Base-by-base conservation (phyloP, 2,797 vertebrate species). In the Picus viridis region DNA sequence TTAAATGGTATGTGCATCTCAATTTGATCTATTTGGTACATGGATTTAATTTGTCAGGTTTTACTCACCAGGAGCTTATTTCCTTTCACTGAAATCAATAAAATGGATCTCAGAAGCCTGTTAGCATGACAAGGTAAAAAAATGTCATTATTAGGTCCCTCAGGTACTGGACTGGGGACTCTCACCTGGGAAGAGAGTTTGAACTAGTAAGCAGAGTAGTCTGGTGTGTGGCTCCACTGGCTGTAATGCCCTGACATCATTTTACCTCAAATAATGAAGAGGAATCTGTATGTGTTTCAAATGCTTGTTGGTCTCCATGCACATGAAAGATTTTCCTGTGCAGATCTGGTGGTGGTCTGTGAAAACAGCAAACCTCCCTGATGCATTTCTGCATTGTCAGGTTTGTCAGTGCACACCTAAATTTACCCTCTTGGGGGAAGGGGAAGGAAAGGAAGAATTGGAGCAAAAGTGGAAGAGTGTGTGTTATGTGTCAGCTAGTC, bases 1-100 rank as follows among this genome's bases (percentile, higher is more conserved):
- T 92, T 96, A 78, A 92, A 97, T 29, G 97, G 98, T 98, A 97
- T 16, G 97, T 88, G 15, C 65, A 53, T 93, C 83, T 92, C 4
- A 2, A 32, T 83, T 74, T 15, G 61, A 23, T 94, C 57, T 92
- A n/a, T 86, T 82, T 79, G 64, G 5, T 81, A 26, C 36, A 47
- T 57, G 88, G 39, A 75, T 72, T 45, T 83, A 39, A 58, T 95
- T 96, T 87, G 30, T 83, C 61, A 34, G 74, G 16, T 57, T 89
- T 89, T 68, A 70, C n/a, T 85, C 51, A n/a, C 20, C 3, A 10
- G 41, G 24, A 74, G 32, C 51, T 74, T 49, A 49, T 9, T 76
- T 86, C 20, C 8, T 17, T 71, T 71, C 19, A 1, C 36, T 34
- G 34, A 34, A 34, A 64, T 80, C 16, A 34, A 1, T 71, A 74